Base-by-base conservation (phyloP, 2,888 invertebrate species). In the Prenolepis imparis region DNA sequence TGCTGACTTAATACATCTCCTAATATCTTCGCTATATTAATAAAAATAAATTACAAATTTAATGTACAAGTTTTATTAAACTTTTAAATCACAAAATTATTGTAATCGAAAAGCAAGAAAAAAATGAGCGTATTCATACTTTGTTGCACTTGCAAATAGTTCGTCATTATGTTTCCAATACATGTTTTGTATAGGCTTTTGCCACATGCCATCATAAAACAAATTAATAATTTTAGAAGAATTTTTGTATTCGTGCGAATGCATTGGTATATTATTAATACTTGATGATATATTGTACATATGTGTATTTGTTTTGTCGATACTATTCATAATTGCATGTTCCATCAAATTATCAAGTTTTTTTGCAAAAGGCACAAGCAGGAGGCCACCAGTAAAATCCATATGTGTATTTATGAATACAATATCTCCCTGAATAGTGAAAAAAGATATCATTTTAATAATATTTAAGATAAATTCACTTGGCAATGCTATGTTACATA, bases 171-270 rank as follows among this genome's bases (percentile, higher is more conserved):
- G 18, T 6, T 15, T n/a, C 66, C 36, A 67, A 52, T 75, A 75
- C 6, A 28, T 52, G 12, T 12, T 18, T 21, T 66, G 3, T 18
- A 66, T 2, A 2, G 75, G 75, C 52, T 52, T 18, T 36, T 67
- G 67, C 75, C 75, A 75, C 0, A 28, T 39, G 24, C 52, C 67
- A 28, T 67, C 18, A 52, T 67, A 75, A 67, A 67, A 75, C 4
- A 75, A n/a, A 39, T 75, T 18, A 15, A 1, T 11, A 9, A 52
- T 4, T 12, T 4, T 5, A 28, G 2, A 4, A 57, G 0, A 28
- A 28, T 21, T 24, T 9, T 4, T 57, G n/a, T 15, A n/a, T 5
- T 52, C 6, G n/a, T n/a, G 0, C 8, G n/a, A n/a, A 52, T 52
- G n/a, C n/a, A n/a, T 1, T 2, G 0, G 8, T 52, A 52, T n/a